These are phyloP conservation scores for Rhipidura dahli DNA, from an alignment of 2,113 vertebrate genomes.

Conservation along the genomic window DNA sequence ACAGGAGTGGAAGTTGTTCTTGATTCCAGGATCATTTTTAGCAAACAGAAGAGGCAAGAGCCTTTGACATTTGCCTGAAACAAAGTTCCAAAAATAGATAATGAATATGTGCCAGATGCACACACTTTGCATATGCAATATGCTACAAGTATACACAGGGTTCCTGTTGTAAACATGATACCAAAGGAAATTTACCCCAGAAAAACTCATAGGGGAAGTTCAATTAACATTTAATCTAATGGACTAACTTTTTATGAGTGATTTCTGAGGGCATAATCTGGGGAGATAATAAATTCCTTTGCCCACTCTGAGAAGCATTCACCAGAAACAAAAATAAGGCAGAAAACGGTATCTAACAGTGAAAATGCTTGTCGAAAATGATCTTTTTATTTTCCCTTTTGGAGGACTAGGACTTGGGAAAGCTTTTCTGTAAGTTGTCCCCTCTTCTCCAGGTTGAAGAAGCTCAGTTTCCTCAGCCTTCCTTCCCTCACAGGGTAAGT, in stretches of 20 bases:
- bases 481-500: neutral
- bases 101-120: slow-evolving; percentile 14
- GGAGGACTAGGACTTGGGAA: neutral
- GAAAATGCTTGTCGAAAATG: fast-evolving
- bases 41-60: slow-evolving; percentile 3
- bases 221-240: neutral
- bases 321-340: neutral
- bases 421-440: neutral
- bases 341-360: neutral
- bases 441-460: neutral
- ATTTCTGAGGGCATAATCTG: neutral
- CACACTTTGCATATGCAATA: slow-evolving; percentile 7
- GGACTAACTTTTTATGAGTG: neutral
- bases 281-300: neutral
- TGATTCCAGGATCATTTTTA: slow-evolving; percentile 25
- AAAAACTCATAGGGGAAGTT: neutral
- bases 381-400: neutral
- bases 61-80: slow-evolving; percentile 54
- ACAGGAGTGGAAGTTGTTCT: neutral
- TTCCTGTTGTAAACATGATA: neutral
- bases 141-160: neutral
- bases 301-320: neutral
- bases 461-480: neutral
- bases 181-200: neutral
- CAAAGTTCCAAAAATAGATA: slow-evolving; percentile 39